Percentiles rank a stretch among this genome's conserved stretches.
Evolutionary conservation across 2,888 invertebrate genomes (phyloP).

Genomic region (Drosophila nr. medialis): DNA sequence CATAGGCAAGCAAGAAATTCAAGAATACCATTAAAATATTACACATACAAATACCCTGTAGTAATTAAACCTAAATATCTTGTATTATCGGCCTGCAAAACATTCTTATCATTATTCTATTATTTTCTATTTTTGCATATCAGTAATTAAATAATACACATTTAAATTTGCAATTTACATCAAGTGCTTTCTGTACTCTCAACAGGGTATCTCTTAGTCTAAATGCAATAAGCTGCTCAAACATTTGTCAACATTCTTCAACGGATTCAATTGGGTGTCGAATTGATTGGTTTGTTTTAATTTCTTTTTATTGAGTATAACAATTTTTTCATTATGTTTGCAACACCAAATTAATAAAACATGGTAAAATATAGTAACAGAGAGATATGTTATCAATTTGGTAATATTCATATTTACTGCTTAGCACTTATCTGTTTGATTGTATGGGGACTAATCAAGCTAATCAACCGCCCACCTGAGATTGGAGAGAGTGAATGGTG

Average conservation of each 20-base stretch:
- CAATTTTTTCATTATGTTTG: constrained; percentile 2
- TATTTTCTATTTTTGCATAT: neutral
- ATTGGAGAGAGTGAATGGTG: neutral
- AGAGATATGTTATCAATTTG: neutral
- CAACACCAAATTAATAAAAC: neutral
- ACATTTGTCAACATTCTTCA: constrained; percentile 8
- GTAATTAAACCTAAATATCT: no score
- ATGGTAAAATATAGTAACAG: neutral
- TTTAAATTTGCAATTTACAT: neutral
- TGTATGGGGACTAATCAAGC: constrained; percentile 1
- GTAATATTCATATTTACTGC: constrained; percentile 1
- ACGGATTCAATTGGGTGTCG: constrained; percentile 39
- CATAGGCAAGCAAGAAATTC: neutral
- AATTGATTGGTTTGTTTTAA: constrained; percentile 9
- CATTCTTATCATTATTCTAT: no score
- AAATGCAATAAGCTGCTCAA: neutral
- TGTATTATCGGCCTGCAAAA: no score
- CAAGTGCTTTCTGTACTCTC: no score
- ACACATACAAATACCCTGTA: neutral
- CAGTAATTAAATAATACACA: neutral
- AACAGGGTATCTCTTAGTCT: constrained; percentile 4
- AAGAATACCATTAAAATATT: neutral
- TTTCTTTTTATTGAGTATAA: neutral
- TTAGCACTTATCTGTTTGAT: constrained; percentile 3
- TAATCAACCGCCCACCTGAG: neutral